Percentiles rank a stretch among this genome's conserved stretches.
Evolutionary conservation across 2,113 vertebrate species (phyloP).

Genomic region (Nansenia antarctica): DNA sequence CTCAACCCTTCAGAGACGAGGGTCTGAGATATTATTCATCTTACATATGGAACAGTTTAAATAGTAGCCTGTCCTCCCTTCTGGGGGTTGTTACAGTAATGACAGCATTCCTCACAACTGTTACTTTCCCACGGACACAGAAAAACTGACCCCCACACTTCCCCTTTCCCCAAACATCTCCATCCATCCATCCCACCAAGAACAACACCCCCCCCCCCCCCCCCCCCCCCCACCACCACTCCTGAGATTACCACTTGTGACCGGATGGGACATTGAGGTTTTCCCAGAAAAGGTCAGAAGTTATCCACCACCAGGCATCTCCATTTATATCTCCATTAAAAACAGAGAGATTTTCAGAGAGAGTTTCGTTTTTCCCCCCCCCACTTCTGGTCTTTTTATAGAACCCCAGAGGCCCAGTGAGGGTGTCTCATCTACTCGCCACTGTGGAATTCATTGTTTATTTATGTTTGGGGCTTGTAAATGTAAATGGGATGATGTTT

Average conservation of each 20-base stretch:
- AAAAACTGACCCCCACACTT: slow-evolving; percentile 1
- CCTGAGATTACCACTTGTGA: too few species aligned
- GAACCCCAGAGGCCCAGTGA: slow-evolving; percentile 22
- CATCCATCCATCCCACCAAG: slow-evolving; percentile 14
- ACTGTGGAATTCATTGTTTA: slow-evolving; percentile 38
- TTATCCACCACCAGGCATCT: background rate
- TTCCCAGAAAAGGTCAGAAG: background rate
- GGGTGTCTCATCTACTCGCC: slow-evolving; percentile 19
- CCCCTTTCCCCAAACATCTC: background rate
- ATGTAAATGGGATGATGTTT: too few species aligned
- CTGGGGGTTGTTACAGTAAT: slow-evolving; percentile 61
- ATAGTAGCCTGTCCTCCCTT: slow-evolving; percentile 45
- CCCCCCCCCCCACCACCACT: too few species aligned
- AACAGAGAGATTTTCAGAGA: background rate
- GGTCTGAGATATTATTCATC: slow-evolving; percentile 44
- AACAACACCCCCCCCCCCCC: slow-evolving; percentile 26
- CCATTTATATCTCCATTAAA: background rate
- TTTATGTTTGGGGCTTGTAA: slow-evolving; percentile 44
- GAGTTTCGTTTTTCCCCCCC: slow-evolving; percentile 20
- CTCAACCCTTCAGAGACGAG: slow-evolving; percentile 1
- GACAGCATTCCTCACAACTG: slow-evolving; percentile 36
- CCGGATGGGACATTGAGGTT: background rate
- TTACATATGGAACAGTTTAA: slow-evolving; percentile 64
- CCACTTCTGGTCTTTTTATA: slow-evolving; percentile 1
- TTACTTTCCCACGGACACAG: slow-evolving; percentile 23